Evolutionary conservation across 2,888 invertebrate species (phyloP).

Genomic region (Lysandra bellargus): DNA sequence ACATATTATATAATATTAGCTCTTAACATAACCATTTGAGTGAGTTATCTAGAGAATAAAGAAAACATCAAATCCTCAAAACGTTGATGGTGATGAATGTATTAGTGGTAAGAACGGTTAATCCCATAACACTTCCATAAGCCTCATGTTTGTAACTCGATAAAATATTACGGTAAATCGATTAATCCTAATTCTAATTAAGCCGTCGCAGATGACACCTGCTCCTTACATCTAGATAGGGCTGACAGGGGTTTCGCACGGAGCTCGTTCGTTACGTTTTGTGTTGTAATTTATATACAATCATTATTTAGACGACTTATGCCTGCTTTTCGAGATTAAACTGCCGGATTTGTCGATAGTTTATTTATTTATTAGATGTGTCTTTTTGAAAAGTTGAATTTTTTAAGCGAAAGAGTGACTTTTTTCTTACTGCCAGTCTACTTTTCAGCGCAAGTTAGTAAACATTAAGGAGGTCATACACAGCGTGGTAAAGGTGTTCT

Average conservation of each 20-base stretch:
- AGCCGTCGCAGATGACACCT: constrained; percentile 44
- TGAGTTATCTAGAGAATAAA: neutral
- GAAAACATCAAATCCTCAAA: neutral
- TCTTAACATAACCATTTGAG: too few species aligned
- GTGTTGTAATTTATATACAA: constrained; percentile 16
- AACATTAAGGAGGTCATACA: too few species aligned
- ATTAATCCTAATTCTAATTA: constrained; percentile 43
- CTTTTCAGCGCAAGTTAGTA: too few species aligned
- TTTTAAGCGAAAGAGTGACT: too few species aligned
- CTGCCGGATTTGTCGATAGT: too few species aligned
- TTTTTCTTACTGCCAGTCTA: too few species aligned
- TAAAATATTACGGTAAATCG: constrained; percentile 40
- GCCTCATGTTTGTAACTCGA: constrained; percentile 33
- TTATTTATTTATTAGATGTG: too few species aligned
- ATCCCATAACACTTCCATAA: constrained; percentile 26
- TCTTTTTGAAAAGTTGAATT: too few species aligned
- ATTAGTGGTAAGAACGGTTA: neutral
- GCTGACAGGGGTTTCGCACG: constrained; percentile 38
- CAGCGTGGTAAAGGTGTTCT: too few species aligned
- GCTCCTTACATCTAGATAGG: constrained; percentile 43
- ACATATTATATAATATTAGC: too few species aligned
- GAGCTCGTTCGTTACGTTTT: constrained; percentile 36
- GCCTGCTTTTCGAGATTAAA: neutral
- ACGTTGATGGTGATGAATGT: neutral
- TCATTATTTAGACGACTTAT: neutral